Conservation (phyloP, 2,113 vertebrate species). For the Hypanus sabinus region DNA sequence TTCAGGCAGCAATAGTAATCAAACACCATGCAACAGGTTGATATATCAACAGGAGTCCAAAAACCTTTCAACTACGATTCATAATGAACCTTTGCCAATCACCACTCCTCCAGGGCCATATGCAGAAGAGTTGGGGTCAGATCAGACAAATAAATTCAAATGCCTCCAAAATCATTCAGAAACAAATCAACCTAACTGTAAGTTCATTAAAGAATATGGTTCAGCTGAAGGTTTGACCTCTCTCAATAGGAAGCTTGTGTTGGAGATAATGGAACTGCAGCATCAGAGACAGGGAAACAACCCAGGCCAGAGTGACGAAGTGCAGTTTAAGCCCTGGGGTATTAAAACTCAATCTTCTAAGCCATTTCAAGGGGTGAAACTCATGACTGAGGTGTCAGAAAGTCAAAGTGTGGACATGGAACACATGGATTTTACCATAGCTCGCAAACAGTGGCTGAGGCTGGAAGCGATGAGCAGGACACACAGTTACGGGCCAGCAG, state of each 20-base stretch:
- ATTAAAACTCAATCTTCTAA: not conserved
- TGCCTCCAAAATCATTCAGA: not conserved
- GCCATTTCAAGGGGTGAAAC: not conserved
- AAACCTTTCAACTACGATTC: not conserved
- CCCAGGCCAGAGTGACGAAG: not conserved
- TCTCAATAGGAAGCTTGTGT: not conserved
- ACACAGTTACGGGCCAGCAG: conserved; percentile 46
- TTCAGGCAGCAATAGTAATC: not conserved
- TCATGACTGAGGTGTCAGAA: conserved; percentile 59
- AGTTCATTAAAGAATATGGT: not conserved
- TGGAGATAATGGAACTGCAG: not conserved
- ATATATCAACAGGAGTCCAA: not conserved
- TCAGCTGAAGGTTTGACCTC: too few relatives aligned
- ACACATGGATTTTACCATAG: conserved; percentile 62
- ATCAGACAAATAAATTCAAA: not conserved
- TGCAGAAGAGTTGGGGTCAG: not conserved
- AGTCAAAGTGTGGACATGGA: conserved; percentile 65
- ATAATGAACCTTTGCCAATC: not conserved
- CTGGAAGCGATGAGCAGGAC: conserved; percentile 64
- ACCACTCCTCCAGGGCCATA: not conserved
- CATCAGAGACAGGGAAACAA: too few relatives aligned
- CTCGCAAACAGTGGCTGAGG: conserved; percentile 65
- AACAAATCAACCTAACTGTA: not conserved
- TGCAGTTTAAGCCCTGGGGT: too few relatives aligned
- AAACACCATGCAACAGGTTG: not conserved